Evolutionary conservation across 2,888 invertebrate genomes (phyloP), one percentile per base, ranked within the genome.

Genomic region (Eupithecia dodoneata): DNA sequence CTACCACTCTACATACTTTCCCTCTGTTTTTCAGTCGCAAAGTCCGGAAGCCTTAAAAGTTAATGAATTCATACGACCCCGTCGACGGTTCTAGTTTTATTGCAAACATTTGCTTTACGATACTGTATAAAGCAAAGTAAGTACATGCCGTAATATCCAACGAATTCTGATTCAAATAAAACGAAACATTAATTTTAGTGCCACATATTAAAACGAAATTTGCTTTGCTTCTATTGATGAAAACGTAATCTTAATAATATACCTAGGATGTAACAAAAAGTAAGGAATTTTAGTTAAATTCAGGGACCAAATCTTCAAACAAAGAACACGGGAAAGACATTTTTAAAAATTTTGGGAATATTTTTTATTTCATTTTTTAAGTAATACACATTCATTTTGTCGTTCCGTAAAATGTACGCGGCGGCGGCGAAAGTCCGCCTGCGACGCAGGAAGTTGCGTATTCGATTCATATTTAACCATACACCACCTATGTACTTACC

Each of bases 181-280:
- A 90, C 83, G 89, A 85, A 80, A 77, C 84, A 86, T 87, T 86
- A 86, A 89, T 87, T 89, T 89, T 88, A 81, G 89, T 88, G 84
- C 77, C 74, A 82, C 76, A 82, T 80, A 83, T 83, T 42, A 85
- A 87, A 78, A 18, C 73, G 76, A 71, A 72, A 73, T 78, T 30
- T 78, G 78, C 80, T 81, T 80, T 84, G 84, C 83, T 84, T 84
- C 82, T 81, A 82, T 79, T 81, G 80, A 77, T 78, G 80, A 79
- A 77, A 72, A 42, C 67, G 71, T 76, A 74, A 30, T 30, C 30
- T 30, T 30, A 30, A 30, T 30, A 30, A 30, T 30, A 30, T 30
- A 30, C 30, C 30, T 30, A 30, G 30, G 30, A 0, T 30, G 30
- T 30, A 30, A 30, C 30, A 30, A 30, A 30, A 30, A 30, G 30